Evolutionary conservation across 92 coral and sea anemone species (phyloP), one percentile per base, ranked within the genome.

Genomic region (Palythoa caribaeorum): DNA sequence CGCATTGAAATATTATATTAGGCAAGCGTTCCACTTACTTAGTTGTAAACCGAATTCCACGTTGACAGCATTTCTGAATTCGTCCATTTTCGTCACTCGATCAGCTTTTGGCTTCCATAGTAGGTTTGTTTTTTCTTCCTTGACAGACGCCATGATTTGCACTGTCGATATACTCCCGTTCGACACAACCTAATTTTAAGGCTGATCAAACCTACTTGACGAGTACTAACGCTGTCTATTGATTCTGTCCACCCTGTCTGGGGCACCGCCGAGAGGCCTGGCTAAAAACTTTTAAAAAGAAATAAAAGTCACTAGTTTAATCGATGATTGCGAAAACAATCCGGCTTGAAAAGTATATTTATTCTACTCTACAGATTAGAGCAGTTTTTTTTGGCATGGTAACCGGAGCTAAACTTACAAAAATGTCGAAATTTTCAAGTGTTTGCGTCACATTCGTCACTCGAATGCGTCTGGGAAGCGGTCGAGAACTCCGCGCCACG

Each of bases 71-170:
- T 78, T 69, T 39, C 96, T 94, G 91, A 97, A 97, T 38, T 85
- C 90, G 63, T 94, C 96, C 92, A 97, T 92, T 84, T 94, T 97
- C 10, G 97, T 92, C 50, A 91, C 40, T 70, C 89, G 85, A 86
- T 77, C 86, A 14, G 71, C 20, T 20, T 84, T 90, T 1, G 99
- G 98, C 44, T 76, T 85, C 99, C 99, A 97, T 91, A 95, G 90
- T 60, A 94, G 72, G 28, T 73, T 75, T 21, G 96, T 87, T 54
- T 48, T 13, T 19, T 97, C 93, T 1, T 91, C 92, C 83, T 76
- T 84, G 37, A 77, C 98, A 37, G 96, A 89, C 10, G 98, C 98
- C 98, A 95, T 95, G 9, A 17, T 60, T 44, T 53, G 21, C 54
- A 21, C 14, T 35, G 66, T 13, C 71, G 44, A 19, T 20, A 6